Evolutionary conservation across 1,140 invertebrate genomes (phyloP).

Genomic region (Vollenhovia emeryi): DNA sequence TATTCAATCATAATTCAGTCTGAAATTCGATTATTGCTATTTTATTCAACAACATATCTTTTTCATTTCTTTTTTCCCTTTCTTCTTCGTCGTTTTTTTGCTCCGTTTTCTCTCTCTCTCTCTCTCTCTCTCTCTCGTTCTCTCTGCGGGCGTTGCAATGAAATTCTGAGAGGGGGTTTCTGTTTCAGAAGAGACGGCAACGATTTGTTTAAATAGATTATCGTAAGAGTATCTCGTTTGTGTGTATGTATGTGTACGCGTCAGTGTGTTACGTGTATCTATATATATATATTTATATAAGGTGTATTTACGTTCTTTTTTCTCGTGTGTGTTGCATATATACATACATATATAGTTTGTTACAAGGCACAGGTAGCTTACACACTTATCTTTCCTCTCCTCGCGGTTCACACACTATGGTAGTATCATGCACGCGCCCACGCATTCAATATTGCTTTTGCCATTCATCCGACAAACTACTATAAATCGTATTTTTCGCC

Average conservation of each 20-base stretch:
- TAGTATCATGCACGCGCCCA: constrained; percentile 45
- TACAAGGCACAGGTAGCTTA: constrained; percentile 85
- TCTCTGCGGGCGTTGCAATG: constrained; percentile 45
- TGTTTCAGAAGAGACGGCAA: constrained; percentile 71
- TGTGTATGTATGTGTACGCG: constrained; percentile 70
- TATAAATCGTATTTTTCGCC: constrained; percentile 58
- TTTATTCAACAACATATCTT: constrained; percentile 66
- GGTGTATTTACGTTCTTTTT: constrained; percentile 45
- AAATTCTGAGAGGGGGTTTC: constrained; percentile 65
- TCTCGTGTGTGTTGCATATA: constrained; percentile 68
- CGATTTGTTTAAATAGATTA: constrained; percentile 74
- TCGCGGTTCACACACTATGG: constrained; percentile 11
- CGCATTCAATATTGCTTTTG: constrained; percentile 76
- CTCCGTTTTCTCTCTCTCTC: constrained; percentile 10
- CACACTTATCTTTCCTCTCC: constrained; percentile 69
- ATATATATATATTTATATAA: constrained; percentile 67
- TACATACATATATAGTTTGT: constrained; percentile 82
- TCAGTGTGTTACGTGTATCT: constrained; percentile 62
- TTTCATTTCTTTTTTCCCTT: neutral
- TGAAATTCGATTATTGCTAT: constrained; percentile 77
- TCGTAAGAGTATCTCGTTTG: constrained; percentile 76
- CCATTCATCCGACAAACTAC: constrained; percentile 77
- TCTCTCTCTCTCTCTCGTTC: constrained; percentile 23
- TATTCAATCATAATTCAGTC: constrained; percentile 75
- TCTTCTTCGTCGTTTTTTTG: constrained; percentile 8